Conservation (phyloP, 2,888 invertebrate species). For the Dryadula phaetusa region DNA sequence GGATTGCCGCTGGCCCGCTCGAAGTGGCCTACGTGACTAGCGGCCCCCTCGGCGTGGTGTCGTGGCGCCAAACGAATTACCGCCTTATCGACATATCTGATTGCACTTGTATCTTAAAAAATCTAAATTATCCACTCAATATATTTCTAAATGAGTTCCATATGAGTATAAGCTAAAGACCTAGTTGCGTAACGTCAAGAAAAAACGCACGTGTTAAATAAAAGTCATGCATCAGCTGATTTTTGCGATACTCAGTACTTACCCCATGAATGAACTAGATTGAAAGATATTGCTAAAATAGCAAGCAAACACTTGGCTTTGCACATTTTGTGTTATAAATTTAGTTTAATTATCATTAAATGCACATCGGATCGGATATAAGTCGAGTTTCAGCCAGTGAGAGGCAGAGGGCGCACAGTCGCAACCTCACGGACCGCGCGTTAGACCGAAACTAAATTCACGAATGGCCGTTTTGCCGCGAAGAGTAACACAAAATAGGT, state of each 20-base stretch:
- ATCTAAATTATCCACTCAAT: constrained; percentile 30
- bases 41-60: constrained; percentile 75
- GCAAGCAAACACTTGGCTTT: constrained; percentile 66
- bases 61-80: constrained; percentile 78
- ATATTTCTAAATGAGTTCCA: constrained; percentile 28
- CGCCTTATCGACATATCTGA: constrained; percentile 70
- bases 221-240: constrained; percentile 73
- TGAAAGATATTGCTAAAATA: constrained; percentile 59
- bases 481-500: constrained; percentile 64
- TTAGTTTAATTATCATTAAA: constrained; percentile 59
- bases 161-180: constrained; percentile 40
- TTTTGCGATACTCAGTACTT: constrained; percentile 57
- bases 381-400: constrained; percentile 71
- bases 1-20: constrained; percentile 57
- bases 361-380: constrained; percentile 67
- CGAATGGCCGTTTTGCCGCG: constrained; percentile 54
- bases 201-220: constrained; percentile 70
- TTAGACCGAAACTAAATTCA: constrained; percentile 68
- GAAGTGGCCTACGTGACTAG: constrained; percentile 83
- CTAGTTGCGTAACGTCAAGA: constrained; percentile 67
- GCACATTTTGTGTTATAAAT: constrained; percentile 79
- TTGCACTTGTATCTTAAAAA: constrained; percentile 40
- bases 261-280: constrained; percentile 73
- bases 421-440: constrained; percentile 65
- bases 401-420: constrained; percentile 61